These are phyloP conservation scores for Eunapius fragilis DNA, from an alignment of 37 sponge, comb jelly and placozoan genomes.

Conservation along the genomic window DNA sequence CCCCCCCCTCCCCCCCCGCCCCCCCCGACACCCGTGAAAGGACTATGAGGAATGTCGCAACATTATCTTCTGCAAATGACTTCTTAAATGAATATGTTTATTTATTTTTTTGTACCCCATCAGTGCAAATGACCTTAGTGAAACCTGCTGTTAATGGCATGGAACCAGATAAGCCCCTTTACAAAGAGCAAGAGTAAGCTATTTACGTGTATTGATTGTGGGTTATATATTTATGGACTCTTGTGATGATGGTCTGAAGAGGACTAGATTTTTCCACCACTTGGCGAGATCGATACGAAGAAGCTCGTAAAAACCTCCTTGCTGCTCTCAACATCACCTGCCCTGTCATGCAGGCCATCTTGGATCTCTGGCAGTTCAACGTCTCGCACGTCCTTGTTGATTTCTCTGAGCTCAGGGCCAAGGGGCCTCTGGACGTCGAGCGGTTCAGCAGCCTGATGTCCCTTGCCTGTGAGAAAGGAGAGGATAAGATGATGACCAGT, in stretches of 20 bases:
- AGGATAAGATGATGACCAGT: constrained; percentile 78
- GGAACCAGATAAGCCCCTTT: constrained; percentile 58
- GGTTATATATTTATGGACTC: not conserved
- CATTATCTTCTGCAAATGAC: too few relatives aligned
- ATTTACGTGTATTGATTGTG: not conserved
- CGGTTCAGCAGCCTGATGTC: constrained; percentile 74
- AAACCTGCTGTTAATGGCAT: constrained; percentile 77
- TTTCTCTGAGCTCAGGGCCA: constrained; percentile 66
- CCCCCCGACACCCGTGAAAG: too few relatives aligned
- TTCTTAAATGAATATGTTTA: not conserved
- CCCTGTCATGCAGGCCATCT: constrained; percentile 79
- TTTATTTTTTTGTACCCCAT: not conserved
- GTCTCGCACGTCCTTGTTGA: constrained; percentile 57
- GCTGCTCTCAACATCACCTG: constrained; percentile 69
- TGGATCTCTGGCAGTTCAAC: constrained; percentile 79
- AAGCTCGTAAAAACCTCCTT: constrained; percentile 44
- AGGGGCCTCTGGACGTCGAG: constrained; percentile 84
- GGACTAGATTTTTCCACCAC: constrained; percentile 93
- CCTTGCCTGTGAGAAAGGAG: constrained; percentile 76
- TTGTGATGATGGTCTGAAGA: constrained; percentile 11
- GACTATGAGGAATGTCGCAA: too few relatives aligned
- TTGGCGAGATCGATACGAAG: constrained; percentile 81
- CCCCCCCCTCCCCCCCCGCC: too few relatives aligned
- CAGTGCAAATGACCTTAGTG: constrained; percentile 75
- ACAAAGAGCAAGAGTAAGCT: constrained; percentile 63